phyloP scores from a whole-genome alignment of 1,140 invertebrate genomes.

The Pissodes strobi region DNA sequence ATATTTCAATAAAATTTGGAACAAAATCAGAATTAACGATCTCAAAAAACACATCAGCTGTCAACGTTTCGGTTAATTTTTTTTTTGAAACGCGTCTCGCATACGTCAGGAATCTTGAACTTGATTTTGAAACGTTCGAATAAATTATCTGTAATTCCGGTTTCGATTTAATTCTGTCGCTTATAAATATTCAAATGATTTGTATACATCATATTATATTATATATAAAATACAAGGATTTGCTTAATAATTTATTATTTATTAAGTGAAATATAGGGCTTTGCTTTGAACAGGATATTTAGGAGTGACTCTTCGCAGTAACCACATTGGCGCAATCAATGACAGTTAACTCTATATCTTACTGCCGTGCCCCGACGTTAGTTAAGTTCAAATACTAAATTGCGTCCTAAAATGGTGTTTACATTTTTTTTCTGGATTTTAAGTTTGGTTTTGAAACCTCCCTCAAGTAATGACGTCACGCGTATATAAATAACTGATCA shows the following conservation, averaged over 20 bases:
- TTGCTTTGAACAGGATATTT: too few species aligned
- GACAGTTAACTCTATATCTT: too few species aligned
- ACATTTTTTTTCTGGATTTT: too few species aligned
- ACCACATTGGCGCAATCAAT: too few species aligned
- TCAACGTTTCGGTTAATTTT: constrained; percentile 5
- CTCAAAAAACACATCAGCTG: constrained; percentile 14
- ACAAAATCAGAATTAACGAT: constrained; percentile 32
- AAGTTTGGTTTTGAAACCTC: too few species aligned
- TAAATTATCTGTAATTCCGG: constrained; percentile 1
- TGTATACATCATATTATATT: too few species aligned
- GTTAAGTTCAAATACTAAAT: background rate
- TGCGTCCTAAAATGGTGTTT: too few species aligned
- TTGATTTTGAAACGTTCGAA: constrained; percentile 16
- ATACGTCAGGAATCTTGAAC: constrained; percentile 5
- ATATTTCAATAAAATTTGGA: constrained; percentile 34
- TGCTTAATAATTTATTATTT: background rate
- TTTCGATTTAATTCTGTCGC: background rate
- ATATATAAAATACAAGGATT: background rate
- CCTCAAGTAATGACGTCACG: too few species aligned
- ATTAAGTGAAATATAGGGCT: background rate
- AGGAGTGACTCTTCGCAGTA: too few species aligned
- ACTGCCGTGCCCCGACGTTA: background rate
- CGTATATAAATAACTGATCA: too few species aligned
- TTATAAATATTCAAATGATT: too few species aligned
- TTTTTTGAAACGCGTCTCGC: constrained; percentile 13